These are phyloP conservation scores for Cladorhizidae sp. DNA, from an alignment of 37 sponge, comb jelly and placozoan genomes.

Conservation along the genomic window DNA sequence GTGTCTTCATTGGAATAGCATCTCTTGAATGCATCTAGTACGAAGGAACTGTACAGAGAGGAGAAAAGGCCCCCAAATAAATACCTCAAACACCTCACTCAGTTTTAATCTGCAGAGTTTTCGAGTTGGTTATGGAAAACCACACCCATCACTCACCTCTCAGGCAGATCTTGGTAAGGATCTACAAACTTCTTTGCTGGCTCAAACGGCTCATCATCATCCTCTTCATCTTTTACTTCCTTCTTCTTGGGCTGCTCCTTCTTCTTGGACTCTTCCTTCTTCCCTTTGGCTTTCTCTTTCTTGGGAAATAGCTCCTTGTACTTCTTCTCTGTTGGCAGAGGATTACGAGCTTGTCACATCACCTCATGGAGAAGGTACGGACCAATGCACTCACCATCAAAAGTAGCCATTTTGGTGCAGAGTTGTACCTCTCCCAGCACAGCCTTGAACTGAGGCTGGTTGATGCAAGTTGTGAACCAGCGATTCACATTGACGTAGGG, in stretches of 20 bases:
- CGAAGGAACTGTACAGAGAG: constrained; percentile 61
- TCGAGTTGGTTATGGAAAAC: too few species aligned
- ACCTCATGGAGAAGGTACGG: neutral
- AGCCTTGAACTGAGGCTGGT: constrained; percentile 91
- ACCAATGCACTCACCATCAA: constrained; percentile 75
- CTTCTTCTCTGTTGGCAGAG: constrained; percentile 62
- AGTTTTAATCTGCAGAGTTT: neutral
- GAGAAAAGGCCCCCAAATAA: neutral
- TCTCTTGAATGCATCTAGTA: constrained; percentile 86
- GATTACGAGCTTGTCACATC: neutral
- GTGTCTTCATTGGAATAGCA: constrained; percentile 88
- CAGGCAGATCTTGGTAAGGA: constrained; percentile 79
- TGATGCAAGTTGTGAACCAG: constrained; percentile 91
- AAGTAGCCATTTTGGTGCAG: constrained; percentile 88
- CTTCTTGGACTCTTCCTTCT: constrained; percentile 48
- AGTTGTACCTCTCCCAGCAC: constrained; percentile 79
- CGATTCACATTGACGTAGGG: constrained; percentile 84
- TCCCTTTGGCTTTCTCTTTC: constrained; percentile 68
- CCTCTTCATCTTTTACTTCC: constrained; percentile 61
- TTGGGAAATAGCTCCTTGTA: constrained; percentile 80
- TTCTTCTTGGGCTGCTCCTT: constrained; percentile 62
- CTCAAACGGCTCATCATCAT: constrained; percentile 61
- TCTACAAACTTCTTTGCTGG: constrained; percentile 66
- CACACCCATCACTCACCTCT: constrained; percentile 35
- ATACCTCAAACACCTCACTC: neutral